phyloP scores from a whole-genome alignment of 2,113 vertebrate species.

The Bufo gargarizans region DNA sequence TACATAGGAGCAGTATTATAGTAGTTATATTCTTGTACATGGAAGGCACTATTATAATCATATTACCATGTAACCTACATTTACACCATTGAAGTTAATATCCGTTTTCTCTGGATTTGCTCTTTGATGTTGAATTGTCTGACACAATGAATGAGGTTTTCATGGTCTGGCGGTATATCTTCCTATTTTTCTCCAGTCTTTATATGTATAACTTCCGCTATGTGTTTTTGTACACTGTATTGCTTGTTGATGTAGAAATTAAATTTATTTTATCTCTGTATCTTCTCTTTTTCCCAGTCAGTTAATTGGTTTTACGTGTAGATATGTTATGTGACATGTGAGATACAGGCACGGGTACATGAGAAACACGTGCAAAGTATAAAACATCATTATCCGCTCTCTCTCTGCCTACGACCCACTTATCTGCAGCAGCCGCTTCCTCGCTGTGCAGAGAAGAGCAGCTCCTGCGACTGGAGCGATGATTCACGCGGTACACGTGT shows the following conservation, averaged over 20 bases:
- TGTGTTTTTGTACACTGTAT: neutral
- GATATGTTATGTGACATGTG: conserved; percentile 8
- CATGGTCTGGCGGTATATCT: neutral
- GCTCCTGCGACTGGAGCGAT: neutral
- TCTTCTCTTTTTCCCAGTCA: neutral
- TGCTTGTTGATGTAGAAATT: neutral
- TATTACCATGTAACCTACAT: no score
- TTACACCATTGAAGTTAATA: neutral
- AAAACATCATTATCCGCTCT: conserved; percentile 32
- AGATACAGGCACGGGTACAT: neutral
- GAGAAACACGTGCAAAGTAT: conserved; percentile 32
- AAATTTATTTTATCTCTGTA: neutral
- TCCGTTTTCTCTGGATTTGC: neutral
- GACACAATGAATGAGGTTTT: neutral
- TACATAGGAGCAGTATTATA: neutral
- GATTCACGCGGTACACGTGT: neutral
- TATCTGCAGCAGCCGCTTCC: neutral
- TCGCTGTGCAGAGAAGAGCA: neutral
- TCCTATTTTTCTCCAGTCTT: neutral
- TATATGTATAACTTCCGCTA: neutral
- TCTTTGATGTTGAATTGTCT: neutral
- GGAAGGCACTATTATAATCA: neutral
- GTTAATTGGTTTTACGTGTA: neutral
- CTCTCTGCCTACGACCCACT: conserved; percentile 3
- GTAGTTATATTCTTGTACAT: conserved; percentile 1